Evolutionary conservation across 2,797 vertebrate species (phyloP), one percentile per base, ranked within the genome.

Genomic region (Sardinella longiceps): DNA sequence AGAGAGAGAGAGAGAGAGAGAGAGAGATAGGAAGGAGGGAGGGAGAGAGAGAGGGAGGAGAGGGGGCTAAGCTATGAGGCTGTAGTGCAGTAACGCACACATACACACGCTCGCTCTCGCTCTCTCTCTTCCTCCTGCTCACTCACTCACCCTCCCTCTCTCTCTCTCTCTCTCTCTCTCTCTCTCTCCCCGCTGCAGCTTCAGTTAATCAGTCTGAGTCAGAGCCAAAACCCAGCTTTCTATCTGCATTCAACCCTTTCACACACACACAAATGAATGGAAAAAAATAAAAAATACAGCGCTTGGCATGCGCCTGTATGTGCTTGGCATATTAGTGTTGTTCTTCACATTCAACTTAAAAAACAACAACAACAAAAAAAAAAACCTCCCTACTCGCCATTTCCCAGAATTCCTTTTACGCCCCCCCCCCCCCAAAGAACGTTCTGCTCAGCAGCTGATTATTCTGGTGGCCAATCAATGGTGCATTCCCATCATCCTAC

Each of bases 121-220:
- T 90, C 89, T 82, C 53, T 39, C 56, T 23, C 82, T 10, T 53
- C 37, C 87, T 37, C 80, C n/a, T n/a, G n/a, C n/a, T n/a, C n/a
- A n/a, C n/a, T 85, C 87, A 86, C 87, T 81, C 85, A 91, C 80
- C 60, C 84, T 86, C 80, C 86, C 86, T 89, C 51, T 86, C 90
- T n/a, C n/a, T n/a, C n/a, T 87, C 84, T 83, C 84, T 85, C 89
- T 66, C 81, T 56, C 89, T 85, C 87, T 87, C 83, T 60, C 91
- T 92, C 94, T 93, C 92, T 90, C 95, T 94, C 95, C 95, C 95
- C 96, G 95, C 94, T 96, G 96, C 96, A 96, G 96, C 96, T 95
- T 96, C 95, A 95, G 96, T 96, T 97, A 96, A 96, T 97, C 97
- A 97, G 96, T 94, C 96, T 94, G 96, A 97, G 95, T 95, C 94